Conservation (phyloP, 2,797 vertebrate genomes). For the Schizothorax lantsangensis region DNA sequence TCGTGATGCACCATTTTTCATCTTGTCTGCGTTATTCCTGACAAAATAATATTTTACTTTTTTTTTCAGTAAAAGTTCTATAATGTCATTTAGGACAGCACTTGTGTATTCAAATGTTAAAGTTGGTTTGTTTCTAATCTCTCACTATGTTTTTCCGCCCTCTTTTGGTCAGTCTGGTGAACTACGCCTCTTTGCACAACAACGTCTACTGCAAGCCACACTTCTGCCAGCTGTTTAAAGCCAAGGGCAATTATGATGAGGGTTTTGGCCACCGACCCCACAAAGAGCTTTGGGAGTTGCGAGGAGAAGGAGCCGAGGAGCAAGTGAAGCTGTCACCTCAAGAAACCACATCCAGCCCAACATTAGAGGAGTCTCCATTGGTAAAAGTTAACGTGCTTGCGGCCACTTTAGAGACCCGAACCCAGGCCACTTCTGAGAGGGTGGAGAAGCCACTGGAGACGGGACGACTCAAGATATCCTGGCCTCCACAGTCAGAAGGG, state of each 20-base stretch:
- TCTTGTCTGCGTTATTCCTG: neutral
- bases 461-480: conserved; percentile 90
- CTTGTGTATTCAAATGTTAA: neutral
- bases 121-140: neutral
- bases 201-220: conserved; percentile 97
- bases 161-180: conserved; percentile 82
- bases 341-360: conserved; percentile 76
- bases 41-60: neutral
- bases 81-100: neutral
- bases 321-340: conserved; percentile 65
- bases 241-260: conserved; percentile 98
- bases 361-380: conserved; percentile 90
- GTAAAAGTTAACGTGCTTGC: conserved; percentile 89
- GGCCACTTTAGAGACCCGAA: conserved; percentile 90
- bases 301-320: conserved; percentile 76
- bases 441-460: conserved; percentile 85
- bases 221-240: conserved; percentile 96
- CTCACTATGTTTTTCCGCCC: conserved; percentile 34
- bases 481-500: conserved; percentile 84
- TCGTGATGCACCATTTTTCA: neutral
- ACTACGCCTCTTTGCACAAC: conserved; percentile 90
- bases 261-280: conserved; percentile 95
- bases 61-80: neutral
- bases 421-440: conserved; percentile 66
- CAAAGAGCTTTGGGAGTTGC: conserved; percentile 91